Percentiles rank a stretch among this genome's conserved stretches.
Evolutionary conservation across 2,113 vertebrate species (phyloP).

Genomic region (Dromaius novaehollandiae): DNA sequence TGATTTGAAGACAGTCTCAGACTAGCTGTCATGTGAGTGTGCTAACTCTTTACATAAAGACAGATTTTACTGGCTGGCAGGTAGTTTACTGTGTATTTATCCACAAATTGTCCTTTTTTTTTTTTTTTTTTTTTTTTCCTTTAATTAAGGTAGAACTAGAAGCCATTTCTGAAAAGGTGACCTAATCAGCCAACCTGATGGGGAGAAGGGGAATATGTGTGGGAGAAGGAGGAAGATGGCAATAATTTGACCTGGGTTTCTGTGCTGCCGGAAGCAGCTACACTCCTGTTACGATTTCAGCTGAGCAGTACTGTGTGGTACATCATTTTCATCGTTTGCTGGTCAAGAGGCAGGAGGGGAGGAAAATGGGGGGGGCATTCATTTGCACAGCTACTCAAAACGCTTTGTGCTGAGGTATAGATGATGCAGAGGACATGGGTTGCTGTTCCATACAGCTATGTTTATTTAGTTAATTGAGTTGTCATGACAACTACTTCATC

Average conservation of each 20-base stretch:
- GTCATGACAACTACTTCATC: conserved; percentile 49
- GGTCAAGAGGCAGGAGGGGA: not conserved
- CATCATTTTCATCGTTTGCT: not conserved
- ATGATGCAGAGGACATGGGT: not conserved
- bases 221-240: not conserved
- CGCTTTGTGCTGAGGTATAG: not conserved
- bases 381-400: not conserved
- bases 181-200: not conserved
- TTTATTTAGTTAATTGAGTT: conserved; percentile 59
- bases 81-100: not conserved
- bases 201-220: not conserved
- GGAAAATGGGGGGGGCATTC: not conserved
- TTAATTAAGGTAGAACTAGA: not conserved
- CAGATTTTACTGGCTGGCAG: not conserved
- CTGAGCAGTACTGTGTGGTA: not conserved
- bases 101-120: not conserved
- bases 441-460: not conserved
- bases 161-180: not conserved
- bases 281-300: not conserved
- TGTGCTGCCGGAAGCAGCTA: not conserved
- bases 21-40: not conserved
- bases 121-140: not conserved
- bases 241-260: not conserved
- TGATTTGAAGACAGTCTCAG: not conserved
- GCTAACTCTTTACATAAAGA: not conserved